Conservation (phyloP, 2,888 invertebrate genomes). For the Philonicus albiceps region DNA sequence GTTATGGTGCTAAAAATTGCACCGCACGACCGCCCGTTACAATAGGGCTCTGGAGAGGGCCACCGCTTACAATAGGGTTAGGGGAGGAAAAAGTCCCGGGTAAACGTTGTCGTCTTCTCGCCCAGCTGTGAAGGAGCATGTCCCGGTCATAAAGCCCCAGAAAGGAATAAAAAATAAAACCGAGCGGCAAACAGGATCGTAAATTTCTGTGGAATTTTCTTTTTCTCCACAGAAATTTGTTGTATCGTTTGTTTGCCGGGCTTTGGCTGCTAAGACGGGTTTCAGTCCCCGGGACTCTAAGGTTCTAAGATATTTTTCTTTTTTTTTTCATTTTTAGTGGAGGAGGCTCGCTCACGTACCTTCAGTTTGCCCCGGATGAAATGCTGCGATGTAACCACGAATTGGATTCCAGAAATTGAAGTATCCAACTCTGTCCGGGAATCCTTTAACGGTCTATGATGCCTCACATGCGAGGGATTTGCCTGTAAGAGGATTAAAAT, state of each 20-base stretch:
- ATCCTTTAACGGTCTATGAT: constrained; percentile 58
- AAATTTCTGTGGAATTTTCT: constrained; percentile 10
- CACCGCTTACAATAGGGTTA: not conserved
- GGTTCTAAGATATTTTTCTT: not conserved
- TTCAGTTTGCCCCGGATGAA: constrained; percentile 67
- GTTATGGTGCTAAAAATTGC: not conserved
- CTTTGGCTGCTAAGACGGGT: not conserved
- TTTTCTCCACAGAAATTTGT: constrained; percentile 13
- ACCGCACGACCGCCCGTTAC: not conserved
- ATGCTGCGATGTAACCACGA: constrained; percentile 65
- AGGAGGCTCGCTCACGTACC: constrained; percentile 53
- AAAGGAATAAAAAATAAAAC: not conserved
- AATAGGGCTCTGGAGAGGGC: not conserved
- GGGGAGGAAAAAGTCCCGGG: not conserved
- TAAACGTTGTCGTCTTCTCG: not conserved
- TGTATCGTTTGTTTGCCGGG: not conserved
- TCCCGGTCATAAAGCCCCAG: constrained; percentile 16
- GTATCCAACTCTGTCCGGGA: constrained; percentile 62
- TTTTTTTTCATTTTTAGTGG: not conserved
- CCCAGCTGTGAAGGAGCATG: constrained; percentile 24
- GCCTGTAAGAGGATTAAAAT: constrained; percentile 53
- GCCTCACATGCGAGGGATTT: constrained; percentile 58
- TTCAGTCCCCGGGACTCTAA: not conserved
- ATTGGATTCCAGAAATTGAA: constrained; percentile 66
- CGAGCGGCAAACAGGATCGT: constrained; percentile 14